Evolutionary conservation across 2,888 invertebrate species (phyloP), one percentile per base, ranked within the genome.

Genomic region (Phaonia tiefii): DNA sequence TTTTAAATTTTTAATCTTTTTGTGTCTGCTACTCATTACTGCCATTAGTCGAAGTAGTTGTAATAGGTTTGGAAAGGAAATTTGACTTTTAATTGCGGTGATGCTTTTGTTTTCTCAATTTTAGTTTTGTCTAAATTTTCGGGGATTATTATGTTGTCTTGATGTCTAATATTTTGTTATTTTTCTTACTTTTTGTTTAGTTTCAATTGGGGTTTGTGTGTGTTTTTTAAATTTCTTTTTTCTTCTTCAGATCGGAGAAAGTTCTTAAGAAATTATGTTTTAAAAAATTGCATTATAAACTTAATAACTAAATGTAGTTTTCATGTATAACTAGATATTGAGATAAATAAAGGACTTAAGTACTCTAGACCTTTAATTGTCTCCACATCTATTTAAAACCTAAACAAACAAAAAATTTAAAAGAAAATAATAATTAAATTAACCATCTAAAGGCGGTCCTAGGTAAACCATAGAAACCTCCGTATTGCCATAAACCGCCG

Each of bases 391-490:
- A 31, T 63, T 63, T 70, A 54, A 39, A 70, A 66, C 66, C 79
- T 79, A 74, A 75, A 70, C 49, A 51, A 71, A 65, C 71, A 78
- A 63, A 58, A 71, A 60, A 31, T 56, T n/a, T n/a, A n/a, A n/a
- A 31, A 31, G 31, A 8, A 31, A 5, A 60, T 60, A 65, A 37
- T 44, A 11, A 74, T 60, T 5, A 31, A 31, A 8, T 95, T 94
- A 98, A 92, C 98, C 98, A 93, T 98, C 98, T 88, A 98, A 91
- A n/a, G 99, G 99, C 83, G 96, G 95, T 84, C 99, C 99, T 86
- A 98, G 92, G 91, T 99, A 99, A 54, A 99, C 97, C 98, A 99
- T 99, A 44, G 99, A 98, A 49, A 99, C 98, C 93, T 99, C 99
- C 63, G 99, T 99, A 90, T 99, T 99, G 80, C 99, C 99, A 92